Conservation (phyloP, 1,140 invertebrate genomes). For the Frieseomelitta varia region DNA sequence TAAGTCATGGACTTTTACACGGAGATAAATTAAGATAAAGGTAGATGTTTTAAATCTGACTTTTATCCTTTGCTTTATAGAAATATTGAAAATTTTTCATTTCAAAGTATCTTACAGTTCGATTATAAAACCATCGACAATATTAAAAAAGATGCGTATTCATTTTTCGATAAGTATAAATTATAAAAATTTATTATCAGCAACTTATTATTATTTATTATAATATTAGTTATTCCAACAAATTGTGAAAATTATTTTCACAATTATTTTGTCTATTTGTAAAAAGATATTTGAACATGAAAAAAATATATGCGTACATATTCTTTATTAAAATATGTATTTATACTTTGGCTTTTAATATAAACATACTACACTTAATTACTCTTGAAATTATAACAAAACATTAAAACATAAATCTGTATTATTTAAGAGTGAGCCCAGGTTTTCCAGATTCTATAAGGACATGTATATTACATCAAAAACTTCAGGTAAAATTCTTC, state of each 20-base stretch:
- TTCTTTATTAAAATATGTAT: not conserved
- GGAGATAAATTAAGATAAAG: too few species aligned
- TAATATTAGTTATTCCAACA: too few species aligned
- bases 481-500: conserved; percentile 85
- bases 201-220: too few species aligned
- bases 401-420: not conserved
- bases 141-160: not conserved
- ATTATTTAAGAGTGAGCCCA: conserved; percentile 86
- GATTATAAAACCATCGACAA: not conserved
- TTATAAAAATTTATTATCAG: not conserved
- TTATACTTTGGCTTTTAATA: not conserved
- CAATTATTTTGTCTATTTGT: too few species aligned
- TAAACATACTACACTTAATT: not conserved
- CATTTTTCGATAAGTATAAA: not conserved
- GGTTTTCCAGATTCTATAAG: conserved; percentile 91
- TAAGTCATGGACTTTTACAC: too few species aligned
- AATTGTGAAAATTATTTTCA: too few species aligned
- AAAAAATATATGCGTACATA: too few species aligned
- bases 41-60: too few species aligned
- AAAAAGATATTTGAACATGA: too few species aligned
- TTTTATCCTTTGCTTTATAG: too few species aligned
- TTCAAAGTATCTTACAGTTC: not conserved
- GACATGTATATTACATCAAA: conserved; percentile 96
- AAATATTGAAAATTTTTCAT: not conserved
- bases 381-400: not conserved